Base-by-base conservation (phyloP, 2,888 invertebrate genomes). In the Tiliacea aurago region DNA sequence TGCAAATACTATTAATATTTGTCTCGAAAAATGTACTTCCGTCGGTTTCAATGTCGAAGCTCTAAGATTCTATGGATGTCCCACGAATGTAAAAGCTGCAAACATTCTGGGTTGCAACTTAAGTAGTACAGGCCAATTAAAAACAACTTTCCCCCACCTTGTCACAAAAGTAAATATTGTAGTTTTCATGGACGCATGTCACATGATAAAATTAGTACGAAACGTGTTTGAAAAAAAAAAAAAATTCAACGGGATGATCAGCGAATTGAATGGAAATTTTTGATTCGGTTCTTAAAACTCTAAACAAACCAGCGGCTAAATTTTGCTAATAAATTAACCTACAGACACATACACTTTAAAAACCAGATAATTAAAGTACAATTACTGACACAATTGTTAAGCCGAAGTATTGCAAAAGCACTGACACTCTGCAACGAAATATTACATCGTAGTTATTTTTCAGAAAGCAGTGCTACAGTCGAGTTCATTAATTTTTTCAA, bases 1-100 rank as follows among this genome's bases (percentile, higher is more conserved):
- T 23, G 61, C 61, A 61, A 61, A 61, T 61, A 69, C 70, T 43
- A 43, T 41, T 11, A 61, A 61, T 61, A 61, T 61, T 45, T 61
- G 61, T 61, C 61, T 45, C 43, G 61, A 61, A 61, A 47, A 47
- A 47, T 47, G 47, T 47, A 47, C 18, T 47, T 47, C 47, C 45
- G 28, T 47, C 47, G 47, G 47, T 47, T 15, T 47, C 47, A 47
- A 47, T 47, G 47, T 47, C 47, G 47, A 47, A 15, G 47, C 47
- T 47, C 47, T 18, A 15, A 47, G 2, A 28, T 28, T 28, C 28
- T 1, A 28, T 28, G 28, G 28, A 28, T 28, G 28, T 28, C 28
- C 47, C 43, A 43, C 43, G 13, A 43, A 43, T 13, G 43, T 43
- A 47, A 47, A 47, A 47, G 47, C 62, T 62, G 47, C 47, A 2